Conservation (phyloP, 2,113 vertebrate species). For the Psammodynastes pulverulentus region DNA sequence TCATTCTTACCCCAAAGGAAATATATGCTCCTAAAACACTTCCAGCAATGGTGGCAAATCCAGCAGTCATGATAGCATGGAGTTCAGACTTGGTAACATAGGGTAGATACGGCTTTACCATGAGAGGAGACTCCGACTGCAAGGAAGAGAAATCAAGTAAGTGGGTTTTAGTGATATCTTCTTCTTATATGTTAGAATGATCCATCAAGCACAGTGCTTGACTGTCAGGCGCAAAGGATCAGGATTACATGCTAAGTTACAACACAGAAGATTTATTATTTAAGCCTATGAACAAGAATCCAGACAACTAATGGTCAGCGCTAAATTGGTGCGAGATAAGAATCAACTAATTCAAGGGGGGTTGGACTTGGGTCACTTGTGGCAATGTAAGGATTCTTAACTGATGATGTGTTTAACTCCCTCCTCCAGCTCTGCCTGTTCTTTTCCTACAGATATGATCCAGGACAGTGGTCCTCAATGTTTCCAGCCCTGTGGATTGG, state of each 20-base stretch:
- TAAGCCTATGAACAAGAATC: background rate
- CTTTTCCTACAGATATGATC: background rate
- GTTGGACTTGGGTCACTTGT: background rate
- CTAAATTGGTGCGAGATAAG: background rate
- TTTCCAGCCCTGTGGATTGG: background rate
- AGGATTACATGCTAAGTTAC: background rate
- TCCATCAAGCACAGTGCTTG: background rate
- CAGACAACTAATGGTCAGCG: background rate
- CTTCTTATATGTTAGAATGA: background rate
- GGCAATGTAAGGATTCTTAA: background rate
- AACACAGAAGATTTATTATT: background rate
- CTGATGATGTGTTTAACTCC: background rate
- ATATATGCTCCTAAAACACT: conserved; percentile 81
- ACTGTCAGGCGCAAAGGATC: background rate
- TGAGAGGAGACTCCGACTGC: conserved; percentile 80
- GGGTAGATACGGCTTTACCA: conserved; percentile 78
- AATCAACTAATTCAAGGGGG: background rate
- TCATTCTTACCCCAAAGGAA: conserved; percentile 81
- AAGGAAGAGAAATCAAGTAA: conserved; percentile 14
- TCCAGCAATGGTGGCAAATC: conserved; percentile 83
- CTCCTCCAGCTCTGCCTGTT: background rate
- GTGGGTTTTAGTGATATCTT: background rate
- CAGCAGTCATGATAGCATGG: conserved; percentile 84
- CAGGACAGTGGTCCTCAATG: background rate
- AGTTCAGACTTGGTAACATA: conserved; percentile 80